These are phyloP conservation scores for Porites evermanni DNA, from an alignment of 92 coral and sea anemone species.

Conservation along the genomic window DNA sequence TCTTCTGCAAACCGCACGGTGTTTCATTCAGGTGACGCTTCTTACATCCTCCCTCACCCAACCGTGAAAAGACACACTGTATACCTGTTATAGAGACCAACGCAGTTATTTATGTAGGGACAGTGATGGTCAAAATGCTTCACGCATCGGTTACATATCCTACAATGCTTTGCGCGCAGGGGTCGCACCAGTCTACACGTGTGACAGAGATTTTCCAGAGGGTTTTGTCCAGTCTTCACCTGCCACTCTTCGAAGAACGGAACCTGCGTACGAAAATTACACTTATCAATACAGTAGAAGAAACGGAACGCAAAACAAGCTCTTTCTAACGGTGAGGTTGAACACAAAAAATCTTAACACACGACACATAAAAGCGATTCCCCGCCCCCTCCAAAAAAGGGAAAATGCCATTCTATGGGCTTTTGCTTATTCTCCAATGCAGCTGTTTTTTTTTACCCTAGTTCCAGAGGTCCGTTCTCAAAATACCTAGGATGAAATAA, in stretches of 20 bases:
- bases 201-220: constrained; percentile 92
- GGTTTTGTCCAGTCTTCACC: constrained; percentile 85
- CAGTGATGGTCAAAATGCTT: constrained; percentile 97
- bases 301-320: background rate
- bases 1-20: too few species aligned
- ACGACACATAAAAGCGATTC: too few species aligned
- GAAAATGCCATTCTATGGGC: too few species aligned
- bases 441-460: too few species aligned
- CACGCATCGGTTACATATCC: constrained; percentile 97
- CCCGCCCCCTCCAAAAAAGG: too few species aligned
- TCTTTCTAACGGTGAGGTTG: background rate
- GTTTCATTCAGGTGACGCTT: too few species aligned
- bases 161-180: constrained; percentile 95
- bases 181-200: constrained; percentile 98
- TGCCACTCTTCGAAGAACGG: constrained; percentile 92
- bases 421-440: too few species aligned
- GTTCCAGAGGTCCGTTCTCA: too few species aligned
- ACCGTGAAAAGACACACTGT: background rate
- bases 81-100: constrained; percentile 92
- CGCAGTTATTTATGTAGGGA: constrained; percentile 97
- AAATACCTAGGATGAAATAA: too few species aligned
- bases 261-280: constrained; percentile 49
- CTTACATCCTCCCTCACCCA: too few species aligned
- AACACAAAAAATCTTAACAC: background rate
- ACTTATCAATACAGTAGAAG: background rate